A percentile compares a stretch with the other conserved stretches of the same genome.
Evolutionary conservation across 2,797 vertebrate species (phyloP).

Genomic region (Hybognathus amarus): DNA sequence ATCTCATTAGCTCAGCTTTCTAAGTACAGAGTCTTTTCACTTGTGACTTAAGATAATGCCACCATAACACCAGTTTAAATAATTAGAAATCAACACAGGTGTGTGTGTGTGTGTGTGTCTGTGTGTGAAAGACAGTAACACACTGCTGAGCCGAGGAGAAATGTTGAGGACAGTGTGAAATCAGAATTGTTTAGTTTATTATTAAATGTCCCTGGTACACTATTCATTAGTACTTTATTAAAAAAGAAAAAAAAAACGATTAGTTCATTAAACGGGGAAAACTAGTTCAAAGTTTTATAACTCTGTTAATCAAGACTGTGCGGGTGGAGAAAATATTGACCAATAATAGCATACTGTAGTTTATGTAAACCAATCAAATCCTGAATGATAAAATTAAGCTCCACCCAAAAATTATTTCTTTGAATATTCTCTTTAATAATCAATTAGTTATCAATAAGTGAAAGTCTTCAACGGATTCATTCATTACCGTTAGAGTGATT

Average conservation of each 20-base stretch:
- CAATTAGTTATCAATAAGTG: background rate
- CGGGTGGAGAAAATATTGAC: background rate
- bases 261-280: too few species aligned
- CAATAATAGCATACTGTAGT: background rate
- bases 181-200: background rate
- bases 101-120: constrained; percentile 29
- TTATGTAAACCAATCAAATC: background rate
- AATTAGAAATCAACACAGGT: constrained; percentile 23
- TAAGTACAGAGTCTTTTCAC: constrained; percentile 34
- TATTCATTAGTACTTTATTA: too few species aligned
- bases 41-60: constrained; percentile 23
- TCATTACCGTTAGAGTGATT: background rate
- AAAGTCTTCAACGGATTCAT: background rate
- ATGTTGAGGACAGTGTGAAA: background rate
- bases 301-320: background rate
- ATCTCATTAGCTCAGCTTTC: constrained; percentile 45
- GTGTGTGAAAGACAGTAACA: constrained; percentile 2
- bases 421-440: background rate
- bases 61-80: constrained; percentile 27
- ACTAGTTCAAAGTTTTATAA: background rate
- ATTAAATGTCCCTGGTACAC: background rate
- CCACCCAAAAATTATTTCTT: background rate
- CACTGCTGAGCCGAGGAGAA: background rate
- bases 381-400: background rate
- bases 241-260: too few species aligned